phyloP scores from a whole-genome alignment of 2,888 invertebrate genomes.

The Phalera bucephala region DNA sequence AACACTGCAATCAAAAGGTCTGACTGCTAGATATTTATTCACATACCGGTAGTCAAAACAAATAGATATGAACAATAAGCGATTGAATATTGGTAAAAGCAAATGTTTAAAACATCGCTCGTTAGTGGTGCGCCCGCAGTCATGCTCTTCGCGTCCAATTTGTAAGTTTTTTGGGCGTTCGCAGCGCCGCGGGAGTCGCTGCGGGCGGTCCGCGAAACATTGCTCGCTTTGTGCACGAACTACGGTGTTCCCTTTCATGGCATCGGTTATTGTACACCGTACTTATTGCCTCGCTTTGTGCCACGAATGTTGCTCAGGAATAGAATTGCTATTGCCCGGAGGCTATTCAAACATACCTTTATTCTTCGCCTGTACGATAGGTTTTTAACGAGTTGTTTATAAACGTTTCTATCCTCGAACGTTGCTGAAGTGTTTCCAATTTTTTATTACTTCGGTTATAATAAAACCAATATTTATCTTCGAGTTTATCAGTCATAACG shows the following conservation, averaged over 20 bases:
- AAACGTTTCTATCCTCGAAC: slow-evolving; percentile 27
- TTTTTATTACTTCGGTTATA: slow-evolving; percentile 15
- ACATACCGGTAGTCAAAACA: too few relatives aligned
- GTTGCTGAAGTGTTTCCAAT: slow-evolving; percentile 26
- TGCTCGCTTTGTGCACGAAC: slow-evolving; percentile 56
- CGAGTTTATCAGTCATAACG: slow-evolving; percentile 42
- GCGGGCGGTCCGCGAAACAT: slow-evolving; percentile 63
- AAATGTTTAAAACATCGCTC: slow-evolving; percentile 55
- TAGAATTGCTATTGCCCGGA: slow-evolving; percentile 45
- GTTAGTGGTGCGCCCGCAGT: slow-evolving; percentile 40
- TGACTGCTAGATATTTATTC: too few relatives aligned
- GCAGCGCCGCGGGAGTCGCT: slow-evolving; percentile 54
- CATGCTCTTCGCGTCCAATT: slow-evolving; percentile 49
- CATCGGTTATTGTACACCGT: slow-evolving; percentile 61
- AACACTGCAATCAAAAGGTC: too few relatives aligned
- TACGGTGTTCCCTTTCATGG: slow-evolving; percentile 59
- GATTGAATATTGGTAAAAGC: slow-evolving; percentile 6
- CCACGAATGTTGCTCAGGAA: slow-evolving; percentile 43
- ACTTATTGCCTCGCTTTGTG: slow-evolving; percentile 57
- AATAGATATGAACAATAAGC: too few relatives aligned
- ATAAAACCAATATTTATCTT: slow-evolving; percentile 26
- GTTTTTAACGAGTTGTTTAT: slow-evolving; percentile 46
- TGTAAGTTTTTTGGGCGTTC: slow-evolving; percentile 61
- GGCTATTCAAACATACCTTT: slow-evolving; percentile 40
- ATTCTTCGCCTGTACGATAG: slow-evolving; percentile 30